Evolutionary conservation across 1,140 invertebrate genomes (phyloP).

Genomic region (Pogonomyrmex barbatus): DNA sequence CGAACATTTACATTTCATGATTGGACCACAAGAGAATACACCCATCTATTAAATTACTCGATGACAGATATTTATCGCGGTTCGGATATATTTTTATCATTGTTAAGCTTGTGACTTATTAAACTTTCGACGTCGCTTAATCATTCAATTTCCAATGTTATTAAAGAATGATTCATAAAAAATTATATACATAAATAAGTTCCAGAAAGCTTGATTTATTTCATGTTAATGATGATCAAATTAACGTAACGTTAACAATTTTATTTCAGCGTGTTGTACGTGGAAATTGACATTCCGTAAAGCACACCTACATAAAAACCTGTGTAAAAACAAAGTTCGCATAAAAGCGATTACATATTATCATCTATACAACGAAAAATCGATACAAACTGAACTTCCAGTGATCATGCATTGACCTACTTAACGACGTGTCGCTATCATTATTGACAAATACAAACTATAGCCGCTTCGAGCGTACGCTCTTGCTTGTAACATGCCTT

Average conservation of each 20-base stretch:
- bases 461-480: not conserved
- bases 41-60: not conserved
- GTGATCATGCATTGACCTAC: conserved; percentile 24
- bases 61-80: not conserved
- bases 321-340: not conserved
- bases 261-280: not conserved
- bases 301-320: not conserved
- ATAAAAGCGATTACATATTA: not conserved
- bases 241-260: not conserved
- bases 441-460: conserved; percentile 33
- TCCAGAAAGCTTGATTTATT: not conserved
- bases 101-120: not conserved
- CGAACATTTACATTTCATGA: conserved; percentile 4
- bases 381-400: conserved; percentile 3
- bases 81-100: not conserved
- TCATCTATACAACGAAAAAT: conserved; percentile 30
- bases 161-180: not conserved
- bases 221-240: not conserved
- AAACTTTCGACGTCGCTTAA: not conserved
- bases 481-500: not conserved
- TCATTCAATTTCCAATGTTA: not conserved
- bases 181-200: not conserved
- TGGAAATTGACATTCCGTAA: not conserved
- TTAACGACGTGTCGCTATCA: conserved; percentile 25
- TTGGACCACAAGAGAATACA: not conserved